A percentile compares a stretch with the other conserved stretches of the same genome.
phyloP scores from a whole-genome alignment of 2,797 vertebrate species.

The Myotis myotis region DNA sequence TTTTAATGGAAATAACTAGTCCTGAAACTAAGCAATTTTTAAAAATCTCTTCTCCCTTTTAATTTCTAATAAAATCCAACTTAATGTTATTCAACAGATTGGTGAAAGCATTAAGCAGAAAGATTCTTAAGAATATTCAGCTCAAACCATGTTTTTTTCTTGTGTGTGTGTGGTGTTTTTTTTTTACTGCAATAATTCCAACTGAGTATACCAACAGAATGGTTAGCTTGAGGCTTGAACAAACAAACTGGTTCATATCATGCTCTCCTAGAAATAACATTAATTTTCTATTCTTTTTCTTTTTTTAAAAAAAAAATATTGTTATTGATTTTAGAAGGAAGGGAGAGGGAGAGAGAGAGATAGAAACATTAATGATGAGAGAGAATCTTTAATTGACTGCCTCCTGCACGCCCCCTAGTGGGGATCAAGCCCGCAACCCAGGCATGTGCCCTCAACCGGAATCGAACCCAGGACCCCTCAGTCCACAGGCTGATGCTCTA shows the following conservation, averaged over 20 bases:
- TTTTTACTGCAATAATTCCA: not conserved
- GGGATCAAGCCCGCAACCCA: too few relatives aligned
- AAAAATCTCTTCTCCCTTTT: not conserved
- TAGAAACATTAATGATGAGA: too few relatives aligned
- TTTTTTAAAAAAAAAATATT: too few relatives aligned
- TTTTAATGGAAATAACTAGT: not conserved
- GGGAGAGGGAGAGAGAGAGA: too few relatives aligned
- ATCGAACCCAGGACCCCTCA: too few relatives aligned
- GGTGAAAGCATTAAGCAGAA: not conserved
- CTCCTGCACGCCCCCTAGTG: too few relatives aligned
- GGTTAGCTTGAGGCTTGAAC: not conserved
- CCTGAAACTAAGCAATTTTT: not conserved
- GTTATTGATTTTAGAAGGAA: too few relatives aligned
- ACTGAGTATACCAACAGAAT: not conserved
- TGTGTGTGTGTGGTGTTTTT: too few relatives aligned
- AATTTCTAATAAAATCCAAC: not conserved
- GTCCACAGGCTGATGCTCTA: too few relatives aligned
- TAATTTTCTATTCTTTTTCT: not conserved
- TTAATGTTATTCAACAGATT: not conserved
- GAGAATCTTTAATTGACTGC: rapidly evolving
- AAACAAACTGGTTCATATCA: not conserved
- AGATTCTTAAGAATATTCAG: not conserved
- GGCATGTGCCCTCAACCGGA: too few relatives aligned
- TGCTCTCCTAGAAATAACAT: not conserved
- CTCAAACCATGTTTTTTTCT: not conserved